Evolutionary conservation across 2,113 vertebrate species (phyloP), one percentile per base, ranked within the genome.

Genomic region (Neolamprologus brichardi): DNA sequence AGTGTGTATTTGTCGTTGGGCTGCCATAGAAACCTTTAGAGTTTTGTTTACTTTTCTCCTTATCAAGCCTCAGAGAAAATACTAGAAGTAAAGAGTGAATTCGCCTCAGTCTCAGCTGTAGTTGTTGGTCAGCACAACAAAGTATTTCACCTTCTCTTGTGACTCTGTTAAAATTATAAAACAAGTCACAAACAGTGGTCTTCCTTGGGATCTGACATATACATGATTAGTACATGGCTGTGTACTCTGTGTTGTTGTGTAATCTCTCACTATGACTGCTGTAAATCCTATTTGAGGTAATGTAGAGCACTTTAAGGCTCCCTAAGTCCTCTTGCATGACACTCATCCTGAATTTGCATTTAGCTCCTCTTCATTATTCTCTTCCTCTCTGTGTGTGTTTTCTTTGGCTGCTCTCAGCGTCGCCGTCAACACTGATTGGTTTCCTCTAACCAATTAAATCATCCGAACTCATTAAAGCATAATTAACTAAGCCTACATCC

Each of bases 241-340:
- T 83, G 39, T 88, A 70, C 82, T 78, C 75, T 84, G 67, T 84
- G 86, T 87, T 79, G 18, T 87, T 89, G 87, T 84, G 91, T 95
- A 93, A 94, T 94, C 90, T 91, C 86, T 72, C 84, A 44, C 87
- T 87, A 82, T 88, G 87, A 87, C 92, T 88, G 84, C 89, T 89
- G 64, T 88, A 95, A 95, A 94, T 94, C 93, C 93, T 89, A 85
- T 92, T 93, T 92, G 92, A 93, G 75, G 93, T 91, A 89, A 92
- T 88, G 89, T 94, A 87, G 82, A 89, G 89, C 94, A 90, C 86
- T 91, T 94, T 89, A 83, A 94, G 86, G 89, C 91, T 93, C 53
- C 44, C 18, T 92, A 93, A 94, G 81, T 95, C 90, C 58, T 91
- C 79, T 81, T 84, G 44, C 82, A 81, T 91, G 92, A 94, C 95